These are phyloP conservation scores for Muscidifurax raptorellus DNA, from an alignment of 1,140 invertebrate genomes.

Conservation along the genomic window DNA sequence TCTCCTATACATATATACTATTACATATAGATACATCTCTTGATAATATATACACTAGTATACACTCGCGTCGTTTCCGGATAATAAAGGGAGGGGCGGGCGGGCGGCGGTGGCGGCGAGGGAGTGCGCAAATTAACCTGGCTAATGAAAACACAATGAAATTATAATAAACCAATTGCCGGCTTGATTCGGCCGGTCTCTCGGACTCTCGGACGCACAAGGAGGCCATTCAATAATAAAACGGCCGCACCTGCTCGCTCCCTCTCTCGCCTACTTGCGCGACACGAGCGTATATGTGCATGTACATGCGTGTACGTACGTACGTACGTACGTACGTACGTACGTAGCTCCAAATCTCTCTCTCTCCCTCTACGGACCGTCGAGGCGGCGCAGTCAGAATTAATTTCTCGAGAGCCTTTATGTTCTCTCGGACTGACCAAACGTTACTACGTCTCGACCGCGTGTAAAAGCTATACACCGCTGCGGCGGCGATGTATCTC, in stretches of 20 bases:
- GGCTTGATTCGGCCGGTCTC: conserved; percentile 70
- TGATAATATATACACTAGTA: not conserved
- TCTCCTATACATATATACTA: too few species aligned
- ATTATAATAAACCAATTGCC: conserved; percentile 76
- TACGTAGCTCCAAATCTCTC: not conserved
- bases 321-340: not conserved
- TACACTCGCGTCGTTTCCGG: conserved; percentile 47
- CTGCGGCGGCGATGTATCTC: conserved; percentile 10
- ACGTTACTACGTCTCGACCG: conserved; percentile 61
- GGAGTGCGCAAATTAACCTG: conserved; percentile 68
- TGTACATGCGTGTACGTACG: not conserved
- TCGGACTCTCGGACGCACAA: conserved; percentile 57
- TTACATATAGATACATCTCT: not conserved
- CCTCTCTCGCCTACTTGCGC: conserved; percentile 52
- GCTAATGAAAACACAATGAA: conserved; percentile 76
- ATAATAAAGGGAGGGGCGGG: conserved; percentile 67
- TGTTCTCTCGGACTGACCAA: conserved; percentile 72
- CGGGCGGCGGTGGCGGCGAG: conserved; percentile 28
- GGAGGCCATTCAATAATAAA: conserved; percentile 75
- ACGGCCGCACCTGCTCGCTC: conserved; percentile 64
- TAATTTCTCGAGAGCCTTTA: conserved; percentile 75
- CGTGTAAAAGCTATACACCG: conserved; percentile 57
- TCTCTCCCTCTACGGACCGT: not conserved
- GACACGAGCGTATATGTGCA: not conserved
- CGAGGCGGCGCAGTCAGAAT: conserved; percentile 60